Evolutionary conservation across 2,888 invertebrate species (phyloP), one percentile per base, ranked within the genome.

Genomic region (Hirudinaria manillensis): DNA sequence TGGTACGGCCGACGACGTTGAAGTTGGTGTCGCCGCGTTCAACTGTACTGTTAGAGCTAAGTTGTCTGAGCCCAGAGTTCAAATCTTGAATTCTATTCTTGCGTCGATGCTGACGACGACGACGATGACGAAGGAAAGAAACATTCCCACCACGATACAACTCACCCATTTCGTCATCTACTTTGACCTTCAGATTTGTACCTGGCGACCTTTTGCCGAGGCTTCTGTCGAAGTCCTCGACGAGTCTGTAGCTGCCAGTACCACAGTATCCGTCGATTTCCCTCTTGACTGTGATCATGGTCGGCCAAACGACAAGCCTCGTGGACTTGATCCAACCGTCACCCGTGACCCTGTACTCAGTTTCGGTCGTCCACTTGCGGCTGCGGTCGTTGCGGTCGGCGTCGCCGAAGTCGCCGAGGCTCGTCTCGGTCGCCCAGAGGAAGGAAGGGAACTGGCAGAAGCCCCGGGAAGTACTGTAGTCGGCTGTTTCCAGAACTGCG

Each of bases 281-380:
- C 7, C 61, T 24, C 24, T 61, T 61, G 61, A 61, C 61, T 4
- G 61, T 61, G 6, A 61, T 61, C n/a, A 16, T 61, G 3, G 61
- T 16, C 7, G 61, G 61, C 24, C 61, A 24, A 16, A 61, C 61
- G 24, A 61, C 6, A 19, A 61, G 61, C 24, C 7, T 61, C 10
- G 61, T 61, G 24, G 61, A 34, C 27, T 51, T 72, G 16, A 72
- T 24, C 72, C 72, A 72, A n/a, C 53, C 51, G 55, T 72, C 72
- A n/a, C 27, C 51, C 0, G 21, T 53, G 19, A 27, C 55, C 16
- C 32, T 32, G 55, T 72, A 72, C 32, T 72, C 72, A 24, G 72
- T 72, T 7, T 29, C 45, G 1, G 53, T 55, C 7, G 55, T 72
- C 72, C 72, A 72, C 3, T 45, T 72, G 53, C 72, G 51, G 36